Evolutionary conservation across 2,797 vertebrate genomes (phyloP).

Genomic region (Nyctibius grandis): DNA sequence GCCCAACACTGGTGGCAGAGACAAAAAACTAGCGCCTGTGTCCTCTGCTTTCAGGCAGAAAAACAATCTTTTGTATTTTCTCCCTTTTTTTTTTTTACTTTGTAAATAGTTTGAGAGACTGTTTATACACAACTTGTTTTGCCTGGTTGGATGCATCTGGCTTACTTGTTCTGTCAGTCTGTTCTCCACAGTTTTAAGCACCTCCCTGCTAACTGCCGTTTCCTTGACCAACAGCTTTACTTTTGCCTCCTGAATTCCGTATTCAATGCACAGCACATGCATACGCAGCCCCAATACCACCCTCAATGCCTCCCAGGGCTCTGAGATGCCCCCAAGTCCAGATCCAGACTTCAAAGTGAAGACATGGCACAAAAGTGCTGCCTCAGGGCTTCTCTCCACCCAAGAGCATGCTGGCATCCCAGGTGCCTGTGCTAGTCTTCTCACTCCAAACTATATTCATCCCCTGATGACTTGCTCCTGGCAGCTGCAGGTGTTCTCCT

Average conservation of each 20-base stretch:
- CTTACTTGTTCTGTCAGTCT: background rate
- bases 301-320: background rate
- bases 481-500: background rate
- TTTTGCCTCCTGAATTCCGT: background rate
- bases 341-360: background rate
- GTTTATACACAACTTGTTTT: background rate
- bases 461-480: background rate
- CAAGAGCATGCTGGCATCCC: rapidly evolving
- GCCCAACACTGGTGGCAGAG: background rate
- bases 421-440: background rate
- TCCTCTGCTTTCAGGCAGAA: background rate
- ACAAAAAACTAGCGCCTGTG: background rate
- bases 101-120: background rate
- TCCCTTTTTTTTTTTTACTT: background rate
- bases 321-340: background rate
- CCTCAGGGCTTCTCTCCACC: background rate
- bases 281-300: background rate
- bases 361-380: background rate
- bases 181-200: background rate
- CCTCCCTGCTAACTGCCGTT: background rate
- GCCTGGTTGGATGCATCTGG: background rate
- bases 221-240: background rate
- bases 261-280: background rate
- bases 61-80: background rate
- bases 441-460: background rate